Evolutionary conservation across 1,140 invertebrate genomes (phyloP).

Genomic region (Stenopsyche tienmushanensis): DNA sequence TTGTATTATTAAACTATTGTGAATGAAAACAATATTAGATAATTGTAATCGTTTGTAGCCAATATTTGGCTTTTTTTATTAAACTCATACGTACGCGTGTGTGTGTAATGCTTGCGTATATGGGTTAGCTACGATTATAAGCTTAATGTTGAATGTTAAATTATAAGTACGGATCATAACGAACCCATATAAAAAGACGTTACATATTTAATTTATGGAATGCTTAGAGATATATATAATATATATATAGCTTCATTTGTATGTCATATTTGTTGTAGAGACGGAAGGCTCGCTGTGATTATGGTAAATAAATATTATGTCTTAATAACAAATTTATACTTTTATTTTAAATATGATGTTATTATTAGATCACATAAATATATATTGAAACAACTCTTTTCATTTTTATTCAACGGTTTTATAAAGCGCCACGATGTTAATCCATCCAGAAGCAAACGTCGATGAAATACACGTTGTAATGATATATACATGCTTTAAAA

Average conservation of each 20-base stretch:
- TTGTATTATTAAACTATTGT: neutral
- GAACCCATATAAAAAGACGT: neutral
- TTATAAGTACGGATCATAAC: neutral
- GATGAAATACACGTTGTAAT: too few species aligned
- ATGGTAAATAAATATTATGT: constrained; percentile 8
- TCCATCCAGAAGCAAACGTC: too few species aligned
- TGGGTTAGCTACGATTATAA: neutral
- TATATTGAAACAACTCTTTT: too few species aligned
- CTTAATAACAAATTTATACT: neutral
- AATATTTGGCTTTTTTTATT: constrained; percentile 29
- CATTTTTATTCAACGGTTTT: too few species aligned
- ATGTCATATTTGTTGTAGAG: constrained; percentile 25
- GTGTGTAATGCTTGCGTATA: neutral
- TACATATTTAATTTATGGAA: constrained; percentile 13
- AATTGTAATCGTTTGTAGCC: constrained; percentile 26
- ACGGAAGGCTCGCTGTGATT: constrained; percentile 20
- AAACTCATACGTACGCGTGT: neutral
- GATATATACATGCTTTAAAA: too few species aligned
- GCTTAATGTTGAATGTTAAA: neutral
- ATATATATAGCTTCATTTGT: constrained; percentile 26
- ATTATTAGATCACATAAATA: too few species aligned
- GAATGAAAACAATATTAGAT: constrained; percentile 5
- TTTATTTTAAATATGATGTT: too few species aligned
- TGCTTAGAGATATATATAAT: too few species aligned
- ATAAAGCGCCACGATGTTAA: too few species aligned